Evolutionary conservation across 2,888 invertebrate species (phyloP).

Genomic region (Litoditis marina): DNA sequence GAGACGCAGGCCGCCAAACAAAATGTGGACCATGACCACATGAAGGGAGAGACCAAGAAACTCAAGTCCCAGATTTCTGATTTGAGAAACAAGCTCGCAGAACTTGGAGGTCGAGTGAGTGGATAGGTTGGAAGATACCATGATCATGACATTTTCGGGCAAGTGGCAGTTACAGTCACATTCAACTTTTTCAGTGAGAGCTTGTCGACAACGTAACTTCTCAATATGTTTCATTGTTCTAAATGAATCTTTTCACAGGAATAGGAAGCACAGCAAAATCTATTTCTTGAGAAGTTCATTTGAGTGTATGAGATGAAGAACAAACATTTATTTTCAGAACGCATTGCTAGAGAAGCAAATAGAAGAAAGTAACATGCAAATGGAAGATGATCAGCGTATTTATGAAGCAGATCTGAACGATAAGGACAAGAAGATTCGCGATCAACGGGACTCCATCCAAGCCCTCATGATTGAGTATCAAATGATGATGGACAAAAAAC

Average conservation of each 20-base stretch:
- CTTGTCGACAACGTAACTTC: no score
- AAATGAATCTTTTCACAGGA: no score
- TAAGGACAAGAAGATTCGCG: conserved; percentile 64
- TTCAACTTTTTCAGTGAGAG: no score
- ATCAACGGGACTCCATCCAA: conserved; percentile 63
- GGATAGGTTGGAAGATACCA: conserved; percentile 48
- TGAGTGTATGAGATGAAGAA: no score
- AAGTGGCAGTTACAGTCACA: no score
- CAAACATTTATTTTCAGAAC: conserved; percentile 49
- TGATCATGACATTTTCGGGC: background rate
- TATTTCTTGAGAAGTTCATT: no score
- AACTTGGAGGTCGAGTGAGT: conserved; percentile 48
- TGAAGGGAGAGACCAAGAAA: conserved; percentile 8
- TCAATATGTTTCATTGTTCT: no score
- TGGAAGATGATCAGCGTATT: conserved; percentile 64
- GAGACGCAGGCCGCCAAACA: conserved; percentile 64
- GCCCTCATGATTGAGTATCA: conserved; percentile 63
- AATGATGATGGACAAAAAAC: conserved; percentile 18
- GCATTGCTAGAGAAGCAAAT: conserved; percentile 64
- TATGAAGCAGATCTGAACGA: conserved; percentile 66
- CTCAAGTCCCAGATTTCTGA: conserved; percentile 64
- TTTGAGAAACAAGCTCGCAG: conserved; percentile 63
- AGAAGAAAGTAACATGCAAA: conserved; percentile 60
- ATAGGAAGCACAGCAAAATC: no score
- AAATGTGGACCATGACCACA: conserved; percentile 62